These are phyloP conservation scores for Cremastinae sp. DNA, from an alignment of 2,888 invertebrate genomes.

Conservation along the genomic window DNA sequence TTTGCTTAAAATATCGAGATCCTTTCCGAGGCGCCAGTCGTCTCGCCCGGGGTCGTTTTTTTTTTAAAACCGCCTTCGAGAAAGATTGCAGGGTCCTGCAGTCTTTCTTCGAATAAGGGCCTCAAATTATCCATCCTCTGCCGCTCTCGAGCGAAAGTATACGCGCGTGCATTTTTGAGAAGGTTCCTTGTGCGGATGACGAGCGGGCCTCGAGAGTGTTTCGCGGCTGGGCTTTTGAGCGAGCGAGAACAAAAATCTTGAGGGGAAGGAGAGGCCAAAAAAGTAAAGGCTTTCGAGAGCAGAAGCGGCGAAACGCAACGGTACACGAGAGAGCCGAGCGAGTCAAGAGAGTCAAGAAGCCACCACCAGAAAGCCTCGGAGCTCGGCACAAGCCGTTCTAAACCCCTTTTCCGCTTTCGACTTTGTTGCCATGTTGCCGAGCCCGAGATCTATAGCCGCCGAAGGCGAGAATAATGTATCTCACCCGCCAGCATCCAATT, in stretches of 20 bases:
- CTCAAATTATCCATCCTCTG: conserved; percentile 50
- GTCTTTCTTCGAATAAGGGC: conserved; percentile 47
- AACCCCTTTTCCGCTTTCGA: conserved; percentile 57
- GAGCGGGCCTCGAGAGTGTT: conserved; percentile 20
- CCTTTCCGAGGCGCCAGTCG: conserved; percentile 57
- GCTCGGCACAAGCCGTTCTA: conserved; percentile 51
- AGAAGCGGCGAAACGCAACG: conserved; percentile 40
- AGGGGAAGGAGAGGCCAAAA: conserved; percentile 32
- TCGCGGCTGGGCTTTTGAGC: conserved; percentile 13
- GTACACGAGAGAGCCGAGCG: too few species aligned
- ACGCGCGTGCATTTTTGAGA: too few species aligned
- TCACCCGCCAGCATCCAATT: conserved; percentile 53
- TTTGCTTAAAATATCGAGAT: conserved; percentile 36
- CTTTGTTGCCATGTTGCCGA: conserved; percentile 57
- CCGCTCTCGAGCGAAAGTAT: too few species aligned
- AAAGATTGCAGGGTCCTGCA: conserved; percentile 44
- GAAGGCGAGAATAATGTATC: conserved; percentile 57
- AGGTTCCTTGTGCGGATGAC: conserved; percentile 5
- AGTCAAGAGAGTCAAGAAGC: conserved; percentile 54
- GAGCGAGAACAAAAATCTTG: conserved; percentile 39
- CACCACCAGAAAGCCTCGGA: conserved; percentile 49
- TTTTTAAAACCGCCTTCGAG: conserved; percentile 25
- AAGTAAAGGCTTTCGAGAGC: conserved; percentile 28
- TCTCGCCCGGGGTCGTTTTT: conserved; percentile 40
- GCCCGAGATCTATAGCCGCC: conserved; percentile 30